Percentiles rank a stretch among this genome's conserved stretches.
These are phyloP conservation scores for Gerris lacustris DNA, from an alignment of 2,888 invertebrate species.

Conservation along the genomic window DNA sequence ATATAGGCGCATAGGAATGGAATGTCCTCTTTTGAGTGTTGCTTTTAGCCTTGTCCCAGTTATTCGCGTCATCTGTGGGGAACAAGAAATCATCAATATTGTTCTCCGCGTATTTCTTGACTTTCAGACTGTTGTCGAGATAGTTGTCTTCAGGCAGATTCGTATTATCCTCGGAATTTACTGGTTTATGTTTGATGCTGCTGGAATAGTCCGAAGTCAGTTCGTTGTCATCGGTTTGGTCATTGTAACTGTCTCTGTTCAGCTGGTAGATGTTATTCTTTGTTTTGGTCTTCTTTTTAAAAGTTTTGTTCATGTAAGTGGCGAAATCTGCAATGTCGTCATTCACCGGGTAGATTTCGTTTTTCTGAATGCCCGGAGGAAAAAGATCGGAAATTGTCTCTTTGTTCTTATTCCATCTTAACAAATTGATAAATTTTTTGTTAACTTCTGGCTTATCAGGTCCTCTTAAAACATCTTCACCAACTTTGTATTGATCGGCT, in stretches of 20 bases:
- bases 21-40: too few species aligned
- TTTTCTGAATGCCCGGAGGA: too few species aligned
- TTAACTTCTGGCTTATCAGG: too few species aligned
- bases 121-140: not conserved
- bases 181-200: not conserved
- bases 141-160: not conserved
- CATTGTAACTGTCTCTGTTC: not conserved
- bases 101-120: not conserved
- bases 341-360: not conserved
- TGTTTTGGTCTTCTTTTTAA: not conserved
- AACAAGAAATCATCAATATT: not conserved
- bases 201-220: not conserved
- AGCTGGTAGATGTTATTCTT: not conserved
- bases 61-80: not conserved
- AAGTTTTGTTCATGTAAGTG: not conserved
- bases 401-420: too few species aligned
- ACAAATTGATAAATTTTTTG: too few species aligned
- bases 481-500: too few species aligned
- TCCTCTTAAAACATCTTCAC: too few species aligned
- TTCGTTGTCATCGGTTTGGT: not conserved
- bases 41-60: too few species aligned
- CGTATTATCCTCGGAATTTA: not conserved
- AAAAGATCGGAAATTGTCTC: too few species aligned
- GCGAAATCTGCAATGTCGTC: conserved; percentile 1
- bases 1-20: not conserved